These are phyloP conservation scores for Mobula hypostoma DNA, from an alignment of 2,113 vertebrate genomes.

Conservation along the genomic window DNA sequence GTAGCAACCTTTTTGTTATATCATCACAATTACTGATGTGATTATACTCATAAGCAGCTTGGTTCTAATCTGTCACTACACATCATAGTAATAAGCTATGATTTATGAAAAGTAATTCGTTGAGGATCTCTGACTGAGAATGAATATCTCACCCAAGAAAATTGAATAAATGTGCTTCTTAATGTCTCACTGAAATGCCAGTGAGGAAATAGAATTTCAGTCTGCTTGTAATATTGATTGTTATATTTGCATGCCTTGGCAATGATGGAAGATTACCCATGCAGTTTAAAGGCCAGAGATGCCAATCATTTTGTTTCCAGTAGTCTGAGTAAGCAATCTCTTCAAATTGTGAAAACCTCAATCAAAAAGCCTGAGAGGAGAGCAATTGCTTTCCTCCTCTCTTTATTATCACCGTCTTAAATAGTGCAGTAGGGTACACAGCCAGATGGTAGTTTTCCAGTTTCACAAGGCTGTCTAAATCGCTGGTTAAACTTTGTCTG, in stretches of 20 bases:
- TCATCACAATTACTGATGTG: background rate
- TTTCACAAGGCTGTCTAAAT: background rate
- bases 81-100: background rate
- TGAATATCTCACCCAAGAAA: slow-evolving; percentile 11
- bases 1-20: background rate
- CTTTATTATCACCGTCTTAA: background rate
- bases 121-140: background rate
- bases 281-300: slow-evolving; percentile 28
- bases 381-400: background rate
- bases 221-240: slow-evolving; percentile 14
- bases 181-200: slow-evolving; percentile 24
- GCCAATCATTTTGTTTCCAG: slow-evolving; percentile 24
- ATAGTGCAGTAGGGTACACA: background rate
- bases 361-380: background rate
- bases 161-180: slow-evolving; percentile 13
- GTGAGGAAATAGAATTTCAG: slow-evolving; percentile 19
- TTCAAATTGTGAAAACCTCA: slow-evolving; percentile 19
- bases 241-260: slow-evolving; percentile 18
- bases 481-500: background rate
- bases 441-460: background rate
- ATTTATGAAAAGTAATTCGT: slow-evolving; percentile 22
- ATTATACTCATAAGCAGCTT: background rate
- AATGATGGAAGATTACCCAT: background rate
- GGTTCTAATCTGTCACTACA: slow-evolving; percentile 7
- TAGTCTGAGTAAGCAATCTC: background rate